Percentiles rank a stretch among this genome's conserved stretches.
Evolutionary conservation across 2,113 vertebrate genomes (phyloP).

Genomic region (Atlantisia rogersi): DNA sequence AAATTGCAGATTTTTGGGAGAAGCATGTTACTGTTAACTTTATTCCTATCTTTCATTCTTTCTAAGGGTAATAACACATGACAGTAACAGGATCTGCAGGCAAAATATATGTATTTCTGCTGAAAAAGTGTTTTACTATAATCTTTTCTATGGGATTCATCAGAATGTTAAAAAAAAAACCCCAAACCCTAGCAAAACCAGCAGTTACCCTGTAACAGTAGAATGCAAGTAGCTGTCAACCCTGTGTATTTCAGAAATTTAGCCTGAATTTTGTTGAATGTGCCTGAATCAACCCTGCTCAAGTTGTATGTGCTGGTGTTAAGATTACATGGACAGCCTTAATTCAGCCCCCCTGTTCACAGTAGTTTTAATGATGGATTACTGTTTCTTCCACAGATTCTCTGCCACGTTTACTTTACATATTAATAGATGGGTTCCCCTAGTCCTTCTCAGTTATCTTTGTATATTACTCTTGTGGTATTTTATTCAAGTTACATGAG

Average conservation of each 20-base stretch:
- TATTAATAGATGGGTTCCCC: not conserved
- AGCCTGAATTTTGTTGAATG: not conserved
- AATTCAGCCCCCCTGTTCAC: not conserved
- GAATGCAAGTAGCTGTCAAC: not conserved
- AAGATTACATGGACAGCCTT: not conserved
- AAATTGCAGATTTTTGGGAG: not conserved
- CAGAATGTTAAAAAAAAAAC: not conserved
- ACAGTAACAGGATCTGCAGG: not conserved
- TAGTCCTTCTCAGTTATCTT: not conserved
- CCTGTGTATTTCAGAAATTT: not conserved
- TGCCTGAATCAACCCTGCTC: not conserved
- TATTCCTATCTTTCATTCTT: not conserved
- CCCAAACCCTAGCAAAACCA: not conserved
- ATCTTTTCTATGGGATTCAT: not conserved
- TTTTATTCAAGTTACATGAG: not conserved
- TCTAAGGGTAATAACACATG: not conserved
- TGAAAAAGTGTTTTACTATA: rapidly evolving
- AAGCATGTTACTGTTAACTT: not conserved
- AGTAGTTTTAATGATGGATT: not conserved
- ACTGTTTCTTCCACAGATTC: not conserved
- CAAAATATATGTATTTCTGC: rapidly evolving
- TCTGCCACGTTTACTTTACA: not conserved
- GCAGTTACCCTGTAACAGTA: not conserved
- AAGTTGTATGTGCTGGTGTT: not conserved
- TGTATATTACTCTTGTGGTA: not conserved